Percentiles rank a stretch among this genome's conserved stretches.
phyloP scores from a whole-genome alignment of 2,888 invertebrate species.

The Pyrgus malvae region DNA sequence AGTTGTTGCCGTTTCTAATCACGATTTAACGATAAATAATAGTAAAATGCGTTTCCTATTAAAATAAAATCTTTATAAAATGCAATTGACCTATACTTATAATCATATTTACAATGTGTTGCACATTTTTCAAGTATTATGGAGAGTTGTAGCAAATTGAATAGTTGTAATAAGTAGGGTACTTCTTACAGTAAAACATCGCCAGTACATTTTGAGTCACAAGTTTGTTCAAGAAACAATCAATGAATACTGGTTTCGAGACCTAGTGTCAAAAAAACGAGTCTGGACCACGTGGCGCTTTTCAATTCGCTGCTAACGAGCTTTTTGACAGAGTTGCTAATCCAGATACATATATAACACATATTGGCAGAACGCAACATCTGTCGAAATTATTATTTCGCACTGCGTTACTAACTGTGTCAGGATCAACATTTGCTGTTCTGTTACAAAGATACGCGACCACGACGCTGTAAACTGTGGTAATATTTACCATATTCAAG shows the following conservation, averaged over 20 bases:
- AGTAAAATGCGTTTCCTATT: background rate
- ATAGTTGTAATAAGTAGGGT: too few species aligned
- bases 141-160: background rate
- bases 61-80: too few species aligned
- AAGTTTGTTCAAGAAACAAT: background rate
- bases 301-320: slow-evolving; percentile 5
- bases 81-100: background rate
- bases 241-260: slow-evolving; percentile 5
- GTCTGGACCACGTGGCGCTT: background rate
- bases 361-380: slow-evolving; percentile 4
- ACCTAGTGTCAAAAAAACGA: background rate
- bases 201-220: too few species aligned
- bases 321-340: slow-evolving; percentile 5
- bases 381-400: slow-evolving; percentile 11
- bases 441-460: background rate
- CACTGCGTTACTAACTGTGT: background rate
- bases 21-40: slow-evolving; percentile 8
- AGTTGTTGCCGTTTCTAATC: slow-evolving; percentile 12
- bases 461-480: background rate
- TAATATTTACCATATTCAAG: background rate
- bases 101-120: background rate
- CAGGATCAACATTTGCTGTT: slow-evolving; percentile 10
- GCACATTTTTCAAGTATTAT: too few species aligned
- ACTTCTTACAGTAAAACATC: too few species aligned
- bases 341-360: slow-evolving; percentile 19